Base-by-base conservation (phyloP, 2,888 invertebrate genomes). In the Sinelater perroti region DNA sequence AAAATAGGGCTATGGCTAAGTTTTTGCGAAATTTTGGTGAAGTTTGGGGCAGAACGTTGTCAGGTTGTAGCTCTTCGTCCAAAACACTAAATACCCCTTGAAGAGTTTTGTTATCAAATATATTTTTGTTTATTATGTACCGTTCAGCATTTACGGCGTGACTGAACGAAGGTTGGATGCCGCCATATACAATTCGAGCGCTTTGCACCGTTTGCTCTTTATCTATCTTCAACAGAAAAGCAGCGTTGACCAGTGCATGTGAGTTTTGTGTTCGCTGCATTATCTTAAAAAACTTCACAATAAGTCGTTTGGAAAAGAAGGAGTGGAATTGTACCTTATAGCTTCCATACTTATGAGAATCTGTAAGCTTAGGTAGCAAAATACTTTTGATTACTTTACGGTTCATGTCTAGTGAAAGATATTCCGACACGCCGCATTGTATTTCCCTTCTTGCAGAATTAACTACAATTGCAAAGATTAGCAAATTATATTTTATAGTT, bases 1-100 rank as follows among this genome's bases (percentile, higher is more conserved):
- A 95, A 70, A 94, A 87, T n/a, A 95, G 78, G 3, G 87, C 83
- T 52, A 88, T 80, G 0, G 93, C 89, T 5, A 95, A 78, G 7
- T 81, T 81, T 68, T 86, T 87, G 17, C 92, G 83, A 69, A 88
- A 93, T 26, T 79, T 79, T 0, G 89, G 85, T 0, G 86, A 83
- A 0, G 89, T 85, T 69, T 91, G 89, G 0, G 89, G 87, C 0
- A 86, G 81, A 10, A 81, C 75, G 8, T 81, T 79, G 53, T 87
- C 85, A 0, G 92, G 88, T 1, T 80, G 71, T 0, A 94, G 57
- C 74, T 93, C 90, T 0, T 77, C 62, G 7, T 80, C 73, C 45
- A 88, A 69, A 1, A 72, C 4, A 74, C 36, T 69, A 44, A 83
- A 70, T 0, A 83, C 83, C 5, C 72, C 74, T 70, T 79, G 76